phyloP scores from a whole-genome alignment of 1,140 invertebrate genomes.

The Colletes latitarsis region DNA sequence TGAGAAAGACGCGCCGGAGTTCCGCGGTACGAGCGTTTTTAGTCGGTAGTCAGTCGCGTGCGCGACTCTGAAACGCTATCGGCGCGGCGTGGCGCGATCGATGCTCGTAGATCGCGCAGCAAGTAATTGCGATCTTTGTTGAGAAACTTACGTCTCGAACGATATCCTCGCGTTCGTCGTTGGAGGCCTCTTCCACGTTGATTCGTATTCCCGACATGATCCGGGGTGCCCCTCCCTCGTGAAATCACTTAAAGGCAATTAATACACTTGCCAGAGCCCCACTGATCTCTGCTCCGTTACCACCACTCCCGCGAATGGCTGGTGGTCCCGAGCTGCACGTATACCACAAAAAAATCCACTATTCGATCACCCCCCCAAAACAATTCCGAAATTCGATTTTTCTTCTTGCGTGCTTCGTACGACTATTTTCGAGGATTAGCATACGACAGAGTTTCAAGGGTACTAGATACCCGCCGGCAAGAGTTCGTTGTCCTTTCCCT shows the following conservation, averaged over 20 bases:
- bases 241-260: slow-evolving; percentile 25
- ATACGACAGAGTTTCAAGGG: background rate
- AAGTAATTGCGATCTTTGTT: slow-evolving; percentile 1
- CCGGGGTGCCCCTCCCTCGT: slow-evolving; percentile 27
- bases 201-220: slow-evolving; percentile 71
- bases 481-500: slow-evolving; percentile 53
- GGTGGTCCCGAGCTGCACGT: slow-evolving; percentile 21
- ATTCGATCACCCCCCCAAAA: slow-evolving; percentile 31
- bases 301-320: slow-evolving; percentile 51
- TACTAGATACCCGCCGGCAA: background rate
- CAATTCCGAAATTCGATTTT: slow-evolving; percentile 15
- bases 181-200: slow-evolving; percentile 68
- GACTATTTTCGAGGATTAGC: slow-evolving; percentile 25
- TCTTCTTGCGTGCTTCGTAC: slow-evolving; percentile 45
- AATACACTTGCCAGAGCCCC: slow-evolving; percentile 24
- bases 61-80: background rate
- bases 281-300: slow-evolving; percentile 15
- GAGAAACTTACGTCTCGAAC: slow-evolving; percentile 68
- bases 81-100: background rate
- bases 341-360: slow-evolving; percentile 62
- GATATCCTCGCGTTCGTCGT: slow-evolving; percentile 54
- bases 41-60: background rate
- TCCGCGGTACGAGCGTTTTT: slow-evolving; percentile 25
- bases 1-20: slow-evolving; percentile 49
- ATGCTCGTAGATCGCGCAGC: background rate